phyloP scores from a whole-genome alignment of 2,113 vertebrate species.

The Symphodus melops region DNA sequence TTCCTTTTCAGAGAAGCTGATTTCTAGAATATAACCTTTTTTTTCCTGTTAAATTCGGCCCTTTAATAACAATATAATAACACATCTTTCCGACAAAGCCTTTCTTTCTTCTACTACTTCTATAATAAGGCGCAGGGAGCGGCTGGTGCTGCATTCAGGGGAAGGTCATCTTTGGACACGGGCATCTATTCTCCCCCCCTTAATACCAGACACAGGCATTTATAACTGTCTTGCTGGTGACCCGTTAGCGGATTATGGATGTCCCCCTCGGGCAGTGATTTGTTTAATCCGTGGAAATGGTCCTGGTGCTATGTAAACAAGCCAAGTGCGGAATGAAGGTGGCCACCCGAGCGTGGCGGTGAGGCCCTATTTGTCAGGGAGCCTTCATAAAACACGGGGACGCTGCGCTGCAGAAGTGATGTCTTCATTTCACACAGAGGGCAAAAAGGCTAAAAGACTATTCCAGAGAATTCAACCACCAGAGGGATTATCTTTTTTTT shows the following conservation, averaged over 20 bases:
- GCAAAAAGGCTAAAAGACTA: constrained; percentile 87
- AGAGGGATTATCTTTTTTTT: background rate
- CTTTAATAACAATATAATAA: constrained; percentile 53
- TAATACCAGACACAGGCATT: constrained; percentile 78
- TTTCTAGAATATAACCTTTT: background rate
- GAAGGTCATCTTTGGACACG: constrained; percentile 89
- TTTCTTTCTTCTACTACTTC: constrained; percentile 2
- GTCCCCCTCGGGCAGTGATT: constrained; percentile 95
- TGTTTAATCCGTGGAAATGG: constrained; percentile 99
- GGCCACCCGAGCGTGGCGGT: constrained; percentile 90
- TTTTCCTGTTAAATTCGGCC: constrained; percentile 19
- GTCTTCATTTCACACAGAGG: constrained; percentile 96
- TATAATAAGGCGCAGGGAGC: constrained; percentile 59
- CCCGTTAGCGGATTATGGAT: constrained; percentile 94
- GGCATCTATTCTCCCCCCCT: constrained; percentile 86
- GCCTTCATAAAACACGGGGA: constrained; percentile 94
- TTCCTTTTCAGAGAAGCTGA: background rate
- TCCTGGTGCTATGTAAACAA: constrained; percentile 98
- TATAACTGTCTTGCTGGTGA: constrained; percentile 89
- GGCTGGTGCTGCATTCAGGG: constrained; percentile 77
- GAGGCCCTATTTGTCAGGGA: constrained; percentile 96
- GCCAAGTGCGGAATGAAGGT: constrained; percentile 96
- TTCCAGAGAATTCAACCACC: constrained; percentile 24
- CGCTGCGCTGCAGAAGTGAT: constrained; percentile 88
- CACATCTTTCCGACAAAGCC: constrained; percentile 25